A percentile compares a stretch with the other conserved stretches of the same genome.
phyloP scores from a whole-genome alignment of 2,797 vertebrate species.

The Phyllotis vaccarum region DNA sequence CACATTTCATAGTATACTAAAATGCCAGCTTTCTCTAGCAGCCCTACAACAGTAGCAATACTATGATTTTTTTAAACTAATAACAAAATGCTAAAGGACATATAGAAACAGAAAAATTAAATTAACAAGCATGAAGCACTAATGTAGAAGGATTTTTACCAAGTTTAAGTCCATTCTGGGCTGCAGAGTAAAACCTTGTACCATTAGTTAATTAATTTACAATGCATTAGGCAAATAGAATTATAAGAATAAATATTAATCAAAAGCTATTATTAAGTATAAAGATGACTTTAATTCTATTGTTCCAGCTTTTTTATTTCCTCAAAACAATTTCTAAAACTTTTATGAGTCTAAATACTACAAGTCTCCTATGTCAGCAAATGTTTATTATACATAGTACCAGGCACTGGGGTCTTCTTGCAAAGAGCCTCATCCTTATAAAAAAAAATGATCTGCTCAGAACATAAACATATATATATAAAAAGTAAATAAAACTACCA shows the following conservation, averaged over 20 bases:
- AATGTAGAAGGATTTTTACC: not conserved
- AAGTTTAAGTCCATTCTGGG: not conserved
- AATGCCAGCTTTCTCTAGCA: slow-evolving; percentile 21
- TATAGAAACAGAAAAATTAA: slow-evolving; percentile 33
- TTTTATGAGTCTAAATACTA: not conserved
- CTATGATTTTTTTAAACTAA: not conserved
- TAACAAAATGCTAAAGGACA: not conserved
- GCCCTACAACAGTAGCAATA: not conserved
- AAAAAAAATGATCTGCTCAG: slow-evolving; percentile 23
- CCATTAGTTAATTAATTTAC: not conserved
- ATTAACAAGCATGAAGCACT: not conserved
- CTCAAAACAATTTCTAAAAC: slow-evolving; percentile 35
- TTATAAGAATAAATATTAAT: not conserved
- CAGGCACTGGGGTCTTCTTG: not conserved
- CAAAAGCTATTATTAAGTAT: not conserved
- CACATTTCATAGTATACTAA: not conserved
- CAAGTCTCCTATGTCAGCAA: not conserved
- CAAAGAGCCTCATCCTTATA: not conserved
- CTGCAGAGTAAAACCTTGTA: not conserved
- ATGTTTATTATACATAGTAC: not conserved
- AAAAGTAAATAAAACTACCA: not conserved
- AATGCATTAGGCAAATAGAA: slow-evolving; percentile 4
- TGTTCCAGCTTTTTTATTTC: slow-evolving; percentile 6
- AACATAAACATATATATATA: not conserved
- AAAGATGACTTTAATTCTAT: not conserved